Conservation (phyloP, 2,113 vertebrate genomes). For the Budorcas taxicolor region DNA sequence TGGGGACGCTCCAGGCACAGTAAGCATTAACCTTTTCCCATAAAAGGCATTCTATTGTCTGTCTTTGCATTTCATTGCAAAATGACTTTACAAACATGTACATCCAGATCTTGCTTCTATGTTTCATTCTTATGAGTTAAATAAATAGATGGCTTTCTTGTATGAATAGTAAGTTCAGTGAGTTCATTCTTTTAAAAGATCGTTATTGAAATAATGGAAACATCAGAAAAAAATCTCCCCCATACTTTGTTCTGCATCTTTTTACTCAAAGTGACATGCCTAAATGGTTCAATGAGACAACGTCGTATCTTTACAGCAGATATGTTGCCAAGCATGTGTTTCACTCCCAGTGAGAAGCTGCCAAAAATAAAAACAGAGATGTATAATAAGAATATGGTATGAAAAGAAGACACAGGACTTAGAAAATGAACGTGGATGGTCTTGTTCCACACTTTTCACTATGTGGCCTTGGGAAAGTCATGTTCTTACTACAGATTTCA, state of each 20-base stretch:
- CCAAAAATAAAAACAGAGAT: neutral
- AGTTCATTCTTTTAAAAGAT: constrained; percentile 25
- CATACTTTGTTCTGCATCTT: neutral
- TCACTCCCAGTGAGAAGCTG: neutral
- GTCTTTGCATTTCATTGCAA: constrained; percentile 35
- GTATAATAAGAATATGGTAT: neutral
- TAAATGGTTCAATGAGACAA: neutral
- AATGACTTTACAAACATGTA: constrained; percentile 19
- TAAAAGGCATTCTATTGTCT: neutral
- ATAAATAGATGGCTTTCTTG: neutral
- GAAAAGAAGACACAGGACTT: neutral
- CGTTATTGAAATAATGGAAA: constrained; percentile 15
- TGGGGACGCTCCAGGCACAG: neutral
- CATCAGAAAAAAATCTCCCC: constrained; percentile 8
- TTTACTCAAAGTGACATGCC: constrained; percentile 3
- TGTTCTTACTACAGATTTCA: neutral
- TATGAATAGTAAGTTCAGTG: neutral
- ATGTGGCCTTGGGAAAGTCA: neutral
- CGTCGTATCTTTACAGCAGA: neutral
- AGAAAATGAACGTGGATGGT: neutral
- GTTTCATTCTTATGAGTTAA: neutral
- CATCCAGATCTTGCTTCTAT: neutral
- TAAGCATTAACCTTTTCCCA: constrained; percentile 35
- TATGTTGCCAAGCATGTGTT: neutral
- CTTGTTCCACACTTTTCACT: neutral